A percentile compares a stretch with the other conserved stretches of the same genome.
These are phyloP conservation scores for Ophion ellenae DNA, from an alignment of 2,888 invertebrate species.

Conservation along the genomic window DNA sequence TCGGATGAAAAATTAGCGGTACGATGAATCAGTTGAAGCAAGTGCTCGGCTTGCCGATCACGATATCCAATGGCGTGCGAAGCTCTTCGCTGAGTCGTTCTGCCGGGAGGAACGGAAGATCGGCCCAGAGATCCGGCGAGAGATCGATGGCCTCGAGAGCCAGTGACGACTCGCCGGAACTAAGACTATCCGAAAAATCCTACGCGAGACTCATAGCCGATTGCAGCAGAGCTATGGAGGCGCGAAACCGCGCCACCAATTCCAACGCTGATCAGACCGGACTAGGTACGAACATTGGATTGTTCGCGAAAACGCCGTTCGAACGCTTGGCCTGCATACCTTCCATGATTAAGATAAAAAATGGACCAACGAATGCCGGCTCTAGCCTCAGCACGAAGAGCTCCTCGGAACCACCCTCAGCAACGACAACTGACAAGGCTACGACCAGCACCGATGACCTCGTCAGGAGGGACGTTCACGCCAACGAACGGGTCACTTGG, in stretches of 20 bases:
- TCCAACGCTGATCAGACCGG: constrained; percentile 6
- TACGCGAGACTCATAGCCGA: constrained; percentile 70
- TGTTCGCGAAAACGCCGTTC: constrained; percentile 58
- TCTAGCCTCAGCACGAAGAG: constrained; percentile 35
- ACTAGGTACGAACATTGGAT: constrained; percentile 6
- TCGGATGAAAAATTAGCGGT: background rate
- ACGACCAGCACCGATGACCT: background rate
- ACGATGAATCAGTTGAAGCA: constrained; percentile 76
- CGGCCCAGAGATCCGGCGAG: constrained; percentile 12
- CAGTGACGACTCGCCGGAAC: constrained; percentile 32
- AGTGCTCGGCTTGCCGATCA: constrained; percentile 68
- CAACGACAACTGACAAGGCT: background rate
- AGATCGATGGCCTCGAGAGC: constrained; percentile 6
- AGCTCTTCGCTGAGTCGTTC: constrained; percentile 49
- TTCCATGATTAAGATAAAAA: constrained; percentile 55
- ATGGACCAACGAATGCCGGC: constrained; percentile 14
- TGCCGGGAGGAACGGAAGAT: constrained; percentile 47
- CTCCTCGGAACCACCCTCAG: background rate
- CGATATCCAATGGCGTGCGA: constrained; percentile 46
- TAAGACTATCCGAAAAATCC: constrained; percentile 49
- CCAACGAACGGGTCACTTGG: constrained; percentile 57
- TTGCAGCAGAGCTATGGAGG: constrained; percentile 66
- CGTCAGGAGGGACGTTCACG: constrained; percentile 20
- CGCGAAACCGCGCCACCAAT: constrained; percentile 7
- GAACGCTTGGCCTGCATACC: constrained; percentile 53